Percentiles rank a stretch among this genome's conserved stretches.
These are phyloP conservation scores for Belgica antarctica DNA, from an alignment of 2,888 invertebrate species.

Conservation along the genomic window DNA sequence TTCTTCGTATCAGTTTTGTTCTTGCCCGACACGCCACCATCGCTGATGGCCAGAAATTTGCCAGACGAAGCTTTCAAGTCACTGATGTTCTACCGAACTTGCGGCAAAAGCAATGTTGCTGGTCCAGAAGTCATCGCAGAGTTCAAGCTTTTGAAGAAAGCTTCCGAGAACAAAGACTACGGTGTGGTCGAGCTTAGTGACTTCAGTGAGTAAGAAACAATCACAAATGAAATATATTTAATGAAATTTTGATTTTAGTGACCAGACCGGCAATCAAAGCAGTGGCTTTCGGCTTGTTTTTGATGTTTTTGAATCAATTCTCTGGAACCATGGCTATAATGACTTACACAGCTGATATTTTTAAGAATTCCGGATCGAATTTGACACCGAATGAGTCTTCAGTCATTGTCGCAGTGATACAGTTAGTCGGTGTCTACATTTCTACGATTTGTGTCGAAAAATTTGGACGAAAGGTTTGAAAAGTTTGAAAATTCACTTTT, in stretches of 20 bases:
- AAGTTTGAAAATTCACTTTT: too few relatives aligned
- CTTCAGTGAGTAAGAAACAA: slow-evolving; percentile 45
- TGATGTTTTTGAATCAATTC: slow-evolving; percentile 45
- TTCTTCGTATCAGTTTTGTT: slow-evolving; percentile 43
- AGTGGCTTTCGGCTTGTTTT: slow-evolving; percentile 42
- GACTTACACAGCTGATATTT: slow-evolving; percentile 45
- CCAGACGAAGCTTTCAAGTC: slow-evolving; percentile 44
- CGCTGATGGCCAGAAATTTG: slow-evolving; percentile 42
- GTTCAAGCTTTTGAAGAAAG: slow-evolving; percentile 9
- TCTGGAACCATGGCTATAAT: slow-evolving; percentile 46
- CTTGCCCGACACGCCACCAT: slow-evolving; percentile 46
- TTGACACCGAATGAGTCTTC: slow-evolving; percentile 45
- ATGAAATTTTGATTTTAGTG: slow-evolving; percentile 38
- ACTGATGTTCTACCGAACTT: slow-evolving; percentile 45
- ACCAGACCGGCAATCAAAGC: slow-evolving; percentile 31
- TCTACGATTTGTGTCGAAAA: slow-evolving; percentile 45
- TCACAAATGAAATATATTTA: background rate
- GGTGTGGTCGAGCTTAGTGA: slow-evolving; percentile 41
- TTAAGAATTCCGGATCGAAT: slow-evolving; percentile 45
- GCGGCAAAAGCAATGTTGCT: slow-evolving; percentile 26
- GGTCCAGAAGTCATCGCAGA: background rate
- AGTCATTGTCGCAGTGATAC: slow-evolving; percentile 44
- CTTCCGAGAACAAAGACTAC: slow-evolving; percentile 6
- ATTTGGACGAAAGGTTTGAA: slow-evolving; percentile 44
- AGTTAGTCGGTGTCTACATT: slow-evolving; percentile 45